A percentile compares a stretch with the other conserved stretches of the same genome.
Evolutionary conservation across 2,888 invertebrate species (phyloP).

Genomic region (Acrobasis suavella): DNA sequence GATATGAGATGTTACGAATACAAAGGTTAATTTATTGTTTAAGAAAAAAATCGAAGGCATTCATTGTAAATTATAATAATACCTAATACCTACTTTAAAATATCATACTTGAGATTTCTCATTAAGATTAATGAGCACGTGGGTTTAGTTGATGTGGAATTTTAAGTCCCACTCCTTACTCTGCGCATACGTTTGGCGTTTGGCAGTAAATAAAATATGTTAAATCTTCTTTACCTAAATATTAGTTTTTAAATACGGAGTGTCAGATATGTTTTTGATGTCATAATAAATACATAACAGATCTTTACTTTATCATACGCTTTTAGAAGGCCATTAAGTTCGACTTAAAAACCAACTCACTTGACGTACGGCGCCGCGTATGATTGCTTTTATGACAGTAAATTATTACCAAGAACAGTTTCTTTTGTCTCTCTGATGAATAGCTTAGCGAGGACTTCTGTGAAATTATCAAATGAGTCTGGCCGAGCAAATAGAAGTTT

Average conservation of each 20-base stretch:
- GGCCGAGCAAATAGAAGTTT: constrained; percentile 26
- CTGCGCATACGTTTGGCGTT: background rate
- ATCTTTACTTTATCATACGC: background rate
- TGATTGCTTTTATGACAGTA: constrained; percentile 37
- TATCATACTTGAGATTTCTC: background rate
- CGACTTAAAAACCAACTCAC: constrained; percentile 35
- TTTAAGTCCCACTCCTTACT: constrained; percentile 18
- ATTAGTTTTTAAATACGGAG: too few species aligned
- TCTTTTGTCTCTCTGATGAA: constrained; percentile 39
- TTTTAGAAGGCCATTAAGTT: constrained; percentile 17
- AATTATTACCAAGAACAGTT: constrained; percentile 38
- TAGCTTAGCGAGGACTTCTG: constrained; percentile 28
- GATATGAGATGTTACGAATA: background rate
- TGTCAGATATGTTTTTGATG: background rate
- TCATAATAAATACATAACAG: background rate
- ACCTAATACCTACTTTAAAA: background rate
- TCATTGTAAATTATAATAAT: background rate
- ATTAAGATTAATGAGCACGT: constrained; percentile 13
- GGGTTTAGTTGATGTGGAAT: constrained; percentile 20
- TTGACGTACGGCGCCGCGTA: constrained; percentile 31
- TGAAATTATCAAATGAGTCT: constrained; percentile 27
- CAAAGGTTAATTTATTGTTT: background rate
- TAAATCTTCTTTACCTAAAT: too few species aligned
- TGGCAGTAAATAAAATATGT: too few species aligned
- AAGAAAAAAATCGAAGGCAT: background rate